Evolutionary conservation across 1,140 invertebrate species (phyloP).

Genomic region (Trachymyrmex septentrionalis): DNA sequence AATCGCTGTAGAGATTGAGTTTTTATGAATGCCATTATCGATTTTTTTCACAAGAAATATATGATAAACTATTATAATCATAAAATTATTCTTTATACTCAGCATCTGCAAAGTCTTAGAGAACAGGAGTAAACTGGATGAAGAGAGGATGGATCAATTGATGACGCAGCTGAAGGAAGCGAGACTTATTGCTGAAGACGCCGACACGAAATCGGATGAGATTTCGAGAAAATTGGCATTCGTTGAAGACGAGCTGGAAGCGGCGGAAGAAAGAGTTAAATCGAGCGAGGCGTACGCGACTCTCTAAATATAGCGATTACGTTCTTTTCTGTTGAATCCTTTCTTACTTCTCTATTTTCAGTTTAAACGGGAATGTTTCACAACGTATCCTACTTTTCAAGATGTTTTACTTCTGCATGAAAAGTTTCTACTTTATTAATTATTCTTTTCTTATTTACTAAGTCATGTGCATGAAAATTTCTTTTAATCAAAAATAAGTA

Average conservation of each 20-base stretch:
- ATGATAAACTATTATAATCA: background rate
- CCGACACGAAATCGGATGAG: slow-evolving; percentile 93
- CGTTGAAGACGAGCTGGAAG: slow-evolving; percentile 95
- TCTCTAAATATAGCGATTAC: slow-evolving; percentile 48
- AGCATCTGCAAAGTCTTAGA: slow-evolving; percentile 93
- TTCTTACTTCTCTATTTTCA: slow-evolving; percentile 42
- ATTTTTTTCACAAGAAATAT: background rate
- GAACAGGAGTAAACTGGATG: slow-evolving; percentile 91
- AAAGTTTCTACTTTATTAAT: background rate
- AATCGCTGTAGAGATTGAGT: background rate
- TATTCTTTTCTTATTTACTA: too few relatives aligned
- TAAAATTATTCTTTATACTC: slow-evolving; percentile 56
- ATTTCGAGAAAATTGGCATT: slow-evolving; percentile 95
- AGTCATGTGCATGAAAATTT: background rate
- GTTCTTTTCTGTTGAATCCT: slow-evolving; percentile 36
- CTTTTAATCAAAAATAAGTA: too few relatives aligned
- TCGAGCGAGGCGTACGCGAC: slow-evolving; percentile 91
- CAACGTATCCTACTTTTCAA: background rate
- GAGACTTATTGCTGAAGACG: slow-evolving; percentile 92
- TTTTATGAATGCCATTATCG: background rate
- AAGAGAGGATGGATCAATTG: slow-evolving; percentile 91
- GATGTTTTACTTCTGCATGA: background rate
- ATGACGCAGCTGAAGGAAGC: slow-evolving; percentile 92
- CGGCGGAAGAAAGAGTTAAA: slow-evolving; percentile 94
- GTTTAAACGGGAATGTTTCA: slow-evolving; percentile 2